phyloP scores from a whole-genome alignment of 2,888 invertebrate species.

The Leptarthrus brevirostris region DNA sequence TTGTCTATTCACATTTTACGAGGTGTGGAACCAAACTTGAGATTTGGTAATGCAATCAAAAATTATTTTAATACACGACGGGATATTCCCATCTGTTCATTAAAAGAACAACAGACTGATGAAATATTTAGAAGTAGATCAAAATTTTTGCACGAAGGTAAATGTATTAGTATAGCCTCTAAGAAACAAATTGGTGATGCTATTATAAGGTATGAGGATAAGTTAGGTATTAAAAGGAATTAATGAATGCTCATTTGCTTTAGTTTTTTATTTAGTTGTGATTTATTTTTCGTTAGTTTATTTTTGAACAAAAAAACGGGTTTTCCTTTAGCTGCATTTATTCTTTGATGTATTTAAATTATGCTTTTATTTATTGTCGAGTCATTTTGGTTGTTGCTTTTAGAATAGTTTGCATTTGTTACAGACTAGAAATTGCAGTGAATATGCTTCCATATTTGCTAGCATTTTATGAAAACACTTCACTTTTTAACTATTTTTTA shows the following conservation, averaged over 20 bases:
- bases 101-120: not conserved
- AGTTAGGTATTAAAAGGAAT: conserved; percentile 43
- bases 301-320: conserved; percentile 3
- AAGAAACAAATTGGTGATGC: conserved; percentile 68
- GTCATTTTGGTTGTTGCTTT: not conserved
- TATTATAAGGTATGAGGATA: conserved; percentile 65
- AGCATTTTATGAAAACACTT: conserved; percentile 21
- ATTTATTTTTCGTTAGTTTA: not conserved
- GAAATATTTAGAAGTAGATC: conserved; percentile 54
- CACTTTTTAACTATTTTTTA: too few species aligned
- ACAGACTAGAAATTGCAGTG: not conserved
- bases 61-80: conserved; percentile 55
- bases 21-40: conserved; percentile 83
- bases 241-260: conserved; percentile 26
- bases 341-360: conserved; percentile 9
- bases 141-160: conserved; percentile 57
- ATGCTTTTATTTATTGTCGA: conserved; percentile 20
- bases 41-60: conserved; percentile 68
- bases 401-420: conserved; percentile 15
- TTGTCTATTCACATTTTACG: conserved; percentile 77
- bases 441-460: not conserved
- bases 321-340: conserved; percentile 25
- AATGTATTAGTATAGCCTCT: conserved; percentile 70
- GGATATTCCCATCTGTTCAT: conserved; percentile 58
- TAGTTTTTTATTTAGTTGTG: conserved; percentile 9